Conservation (phyloP, 2,113 vertebrate species). For the Falco punctatus region DNA sequence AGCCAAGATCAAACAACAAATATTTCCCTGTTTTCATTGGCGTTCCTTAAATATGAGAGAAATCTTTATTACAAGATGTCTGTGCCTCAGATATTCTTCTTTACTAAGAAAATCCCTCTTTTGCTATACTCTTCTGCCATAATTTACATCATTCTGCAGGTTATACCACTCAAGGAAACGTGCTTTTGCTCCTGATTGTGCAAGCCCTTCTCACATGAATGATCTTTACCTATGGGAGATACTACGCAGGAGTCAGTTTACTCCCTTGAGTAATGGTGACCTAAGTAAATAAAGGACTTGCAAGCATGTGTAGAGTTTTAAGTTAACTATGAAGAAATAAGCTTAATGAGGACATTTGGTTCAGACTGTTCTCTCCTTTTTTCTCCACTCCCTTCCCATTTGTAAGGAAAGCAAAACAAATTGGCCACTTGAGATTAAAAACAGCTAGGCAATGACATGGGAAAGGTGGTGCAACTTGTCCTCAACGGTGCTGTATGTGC, state of each 20-base stretch:
- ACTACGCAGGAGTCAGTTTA: neutral
- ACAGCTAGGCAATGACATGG: neutral
- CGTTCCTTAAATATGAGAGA: constrained; percentile 16
- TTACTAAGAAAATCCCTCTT: neutral
- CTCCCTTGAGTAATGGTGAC: neutral
- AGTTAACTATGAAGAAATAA: constrained; percentile 18
- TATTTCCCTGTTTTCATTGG: constrained; percentile 18
- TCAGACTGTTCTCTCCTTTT: constrained; percentile 36
- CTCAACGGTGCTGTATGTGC: neutral
- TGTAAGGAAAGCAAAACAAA: constrained; percentile 41
- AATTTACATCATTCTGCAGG: neutral
- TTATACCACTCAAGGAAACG: neutral
- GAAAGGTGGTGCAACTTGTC: constrained; percentile 45
- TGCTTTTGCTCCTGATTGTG: neutral
- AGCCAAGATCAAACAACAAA: constrained; percentile 32
- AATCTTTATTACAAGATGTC: neutral
- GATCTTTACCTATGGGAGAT: neutral
- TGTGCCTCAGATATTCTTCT: neutral
- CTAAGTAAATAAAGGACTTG: neutral
- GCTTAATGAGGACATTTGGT: constrained; percentile 34
- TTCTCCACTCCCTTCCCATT: neutral
- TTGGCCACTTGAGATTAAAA: constrained; percentile 35
- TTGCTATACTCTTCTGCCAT: neutral
- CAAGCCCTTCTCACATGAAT: neutral
- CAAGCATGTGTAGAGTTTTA: neutral